These are phyloP conservation scores for Drepana arcuata DNA, from an alignment of 1,140 invertebrate genomes.

Conservation along the genomic window DNA sequence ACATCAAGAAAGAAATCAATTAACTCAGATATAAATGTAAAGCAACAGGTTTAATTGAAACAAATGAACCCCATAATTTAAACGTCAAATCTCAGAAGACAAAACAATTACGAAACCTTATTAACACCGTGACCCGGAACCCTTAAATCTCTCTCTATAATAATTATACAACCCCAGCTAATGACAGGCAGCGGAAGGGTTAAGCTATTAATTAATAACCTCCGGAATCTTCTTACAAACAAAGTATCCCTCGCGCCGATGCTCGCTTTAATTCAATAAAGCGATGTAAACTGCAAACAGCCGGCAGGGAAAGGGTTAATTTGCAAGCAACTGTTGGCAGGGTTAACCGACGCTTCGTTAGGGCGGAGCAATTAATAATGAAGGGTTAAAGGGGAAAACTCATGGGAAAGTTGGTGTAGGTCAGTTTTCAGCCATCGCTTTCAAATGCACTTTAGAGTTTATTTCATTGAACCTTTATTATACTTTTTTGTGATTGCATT, in stretches of 20 bases:
- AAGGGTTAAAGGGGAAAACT: constrained; percentile 44
- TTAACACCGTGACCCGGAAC: constrained; percentile 33
- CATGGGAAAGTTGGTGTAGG: constrained; percentile 62
- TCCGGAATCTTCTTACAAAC: constrained; percentile 58
- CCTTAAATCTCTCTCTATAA: constrained; percentile 28
- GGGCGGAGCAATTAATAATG: constrained; percentile 56
- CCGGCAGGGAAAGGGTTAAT: constrained; percentile 66
- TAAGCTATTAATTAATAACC: constrained; percentile 61
- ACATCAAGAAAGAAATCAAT: no score
- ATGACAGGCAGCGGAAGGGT: constrained; percentile 48
- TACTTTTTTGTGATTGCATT: no score
- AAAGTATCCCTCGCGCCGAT: constrained; percentile 24
- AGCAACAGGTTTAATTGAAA: no score
- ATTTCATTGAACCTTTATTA: constrained; percentile 17
- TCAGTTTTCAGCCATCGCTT: constrained; percentile 43
- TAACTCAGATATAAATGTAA: no score
- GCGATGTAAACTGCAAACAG: constrained; percentile 55
- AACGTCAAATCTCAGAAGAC: constrained; percentile 6
- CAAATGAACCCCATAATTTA: no score
- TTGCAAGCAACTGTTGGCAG: constrained; percentile 60
- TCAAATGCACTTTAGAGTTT: constrained; percentile 15
- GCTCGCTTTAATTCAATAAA: constrained; percentile 64
- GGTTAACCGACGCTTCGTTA: constrained; percentile 66
- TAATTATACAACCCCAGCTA: constrained; percentile 49
- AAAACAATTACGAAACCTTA: constrained; percentile 10